phyloP scores from a whole-genome alignment of 2,113 vertebrate genomes.

The Machaerirhynchus nigripectus region DNA sequence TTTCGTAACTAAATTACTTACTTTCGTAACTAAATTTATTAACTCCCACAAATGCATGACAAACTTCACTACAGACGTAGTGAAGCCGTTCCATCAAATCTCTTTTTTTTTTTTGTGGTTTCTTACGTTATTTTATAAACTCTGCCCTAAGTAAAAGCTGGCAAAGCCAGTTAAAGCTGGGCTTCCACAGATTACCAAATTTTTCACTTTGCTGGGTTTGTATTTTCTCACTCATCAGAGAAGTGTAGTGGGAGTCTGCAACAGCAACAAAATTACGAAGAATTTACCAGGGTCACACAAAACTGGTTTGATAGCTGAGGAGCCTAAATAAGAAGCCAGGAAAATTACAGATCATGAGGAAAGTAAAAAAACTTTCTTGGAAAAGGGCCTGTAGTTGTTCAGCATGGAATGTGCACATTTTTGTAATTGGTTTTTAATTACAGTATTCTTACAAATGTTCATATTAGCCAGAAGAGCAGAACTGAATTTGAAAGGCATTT shows the following conservation, averaged over 20 bases:
- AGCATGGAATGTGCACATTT: background rate
- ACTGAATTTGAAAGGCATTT: background rate
- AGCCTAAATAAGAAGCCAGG: background rate
- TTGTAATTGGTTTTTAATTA: conserved; percentile 21
- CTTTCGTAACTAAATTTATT: too few relatives aligned
- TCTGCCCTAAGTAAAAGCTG: background rate
- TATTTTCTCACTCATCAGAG: background rate
- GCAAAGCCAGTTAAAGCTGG: background rate
- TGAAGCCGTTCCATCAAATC: background rate
- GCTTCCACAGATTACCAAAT: background rate
- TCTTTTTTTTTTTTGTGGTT: background rate
- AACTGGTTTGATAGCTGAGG: background rate
- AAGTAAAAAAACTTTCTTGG: background rate
- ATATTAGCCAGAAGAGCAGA: background rate
- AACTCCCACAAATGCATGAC: background rate
- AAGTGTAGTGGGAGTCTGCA: background rate
- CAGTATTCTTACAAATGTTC: rapidly evolving
- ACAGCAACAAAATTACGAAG: background rate
- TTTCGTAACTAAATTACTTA: too few relatives aligned
- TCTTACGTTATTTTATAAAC: background rate
- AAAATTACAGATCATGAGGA: background rate
- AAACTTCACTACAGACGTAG: background rate
- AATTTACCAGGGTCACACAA: background rate
- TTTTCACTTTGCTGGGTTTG: background rate
- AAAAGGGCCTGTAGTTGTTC: background rate